A percentile compares a stretch with the other conserved stretches of the same genome.
phyloP scores from a whole-genome alignment of 2,113 vertebrate genomes.

The Sclerurus mexicanus region DNA sequence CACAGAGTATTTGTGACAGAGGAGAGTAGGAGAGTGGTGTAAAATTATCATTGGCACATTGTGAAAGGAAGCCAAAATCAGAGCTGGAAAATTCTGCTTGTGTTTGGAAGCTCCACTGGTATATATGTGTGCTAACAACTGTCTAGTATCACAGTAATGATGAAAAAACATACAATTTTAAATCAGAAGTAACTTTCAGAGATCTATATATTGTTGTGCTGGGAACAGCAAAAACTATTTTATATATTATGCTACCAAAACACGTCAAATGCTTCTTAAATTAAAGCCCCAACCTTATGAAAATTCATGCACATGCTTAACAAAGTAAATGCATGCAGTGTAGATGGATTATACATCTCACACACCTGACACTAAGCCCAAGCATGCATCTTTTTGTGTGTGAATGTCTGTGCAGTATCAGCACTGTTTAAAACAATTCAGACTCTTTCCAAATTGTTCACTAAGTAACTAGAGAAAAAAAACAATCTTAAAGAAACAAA shows the following conservation, averaged over 20 bases:
- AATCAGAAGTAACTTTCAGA: background rate
- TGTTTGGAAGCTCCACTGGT: background rate
- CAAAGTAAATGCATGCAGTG: background rate
- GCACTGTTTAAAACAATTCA: background rate
- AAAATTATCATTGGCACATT: background rate
- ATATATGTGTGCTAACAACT: background rate
- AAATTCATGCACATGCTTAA: background rate
- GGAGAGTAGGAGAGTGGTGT: background rate
- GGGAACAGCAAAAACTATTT: background rate
- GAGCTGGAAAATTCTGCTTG: background rate
- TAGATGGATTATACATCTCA: background rate
- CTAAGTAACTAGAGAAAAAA: background rate
- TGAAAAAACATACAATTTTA: background rate
- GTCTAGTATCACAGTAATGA: background rate
- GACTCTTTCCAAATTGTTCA: background rate
- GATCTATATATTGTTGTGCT: background rate
- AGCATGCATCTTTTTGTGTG: background rate
- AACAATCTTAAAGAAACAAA: background rate
- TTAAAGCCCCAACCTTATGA: background rate
- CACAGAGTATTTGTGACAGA: background rate
- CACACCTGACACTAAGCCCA: background rate
- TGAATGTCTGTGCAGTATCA: background rate
- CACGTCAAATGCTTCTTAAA: background rate
- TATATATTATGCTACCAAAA: background rate
- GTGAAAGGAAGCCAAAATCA: background rate